Base-by-base conservation (phyloP, 2,888 invertebrate genomes). In the Epistrophe grossulariae region DNA sequence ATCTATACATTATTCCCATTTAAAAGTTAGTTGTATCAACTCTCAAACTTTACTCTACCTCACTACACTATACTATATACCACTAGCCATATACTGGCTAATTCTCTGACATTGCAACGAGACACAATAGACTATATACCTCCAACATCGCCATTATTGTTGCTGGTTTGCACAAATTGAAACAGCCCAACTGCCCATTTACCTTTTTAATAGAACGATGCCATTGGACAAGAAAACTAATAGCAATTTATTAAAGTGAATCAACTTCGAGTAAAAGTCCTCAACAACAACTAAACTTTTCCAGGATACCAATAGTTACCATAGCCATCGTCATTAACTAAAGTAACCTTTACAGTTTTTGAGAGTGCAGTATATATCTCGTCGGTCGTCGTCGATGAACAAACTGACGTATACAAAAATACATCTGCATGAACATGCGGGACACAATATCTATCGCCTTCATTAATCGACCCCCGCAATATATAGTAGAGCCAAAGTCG, bases 201-300 rank as follows among this genome's bases (percentile, higher is more conserved):
- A 66, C 76, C 45, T 57, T 79, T 72, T 38, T 72, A 48, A 40
- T 72, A 45, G 48, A 35, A 71, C 17, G 52, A 50, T 19, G 50
- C 45, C 70, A 55, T 17, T 17, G 79, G 57, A 70, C 73, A 79
- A 48, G 48, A 43, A n/a, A n/a, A 48, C 77, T 80, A 80, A 84
- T 73, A 59, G 80, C 80, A 84, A 80, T 80, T 84, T 84, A 84
- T 85, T 85, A 81, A 81, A 78, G 77, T 78, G 79, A 80, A 60
- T 57, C 76, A 79, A 85, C 84, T 81, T 78, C 43, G 71, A 31
- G 43, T 24, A 35, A 68, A 81, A 81, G 71, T 72, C 73, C 60
- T 73, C 73, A 73, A 55, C 70, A 55, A 70, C 52, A 38, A 48
- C 50, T 50, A 50, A 35, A 50, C 50, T 68, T 68, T 68, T 50